Conservation (phyloP, 2,888 invertebrate species). For the Xanthorhoe designata region DNA sequence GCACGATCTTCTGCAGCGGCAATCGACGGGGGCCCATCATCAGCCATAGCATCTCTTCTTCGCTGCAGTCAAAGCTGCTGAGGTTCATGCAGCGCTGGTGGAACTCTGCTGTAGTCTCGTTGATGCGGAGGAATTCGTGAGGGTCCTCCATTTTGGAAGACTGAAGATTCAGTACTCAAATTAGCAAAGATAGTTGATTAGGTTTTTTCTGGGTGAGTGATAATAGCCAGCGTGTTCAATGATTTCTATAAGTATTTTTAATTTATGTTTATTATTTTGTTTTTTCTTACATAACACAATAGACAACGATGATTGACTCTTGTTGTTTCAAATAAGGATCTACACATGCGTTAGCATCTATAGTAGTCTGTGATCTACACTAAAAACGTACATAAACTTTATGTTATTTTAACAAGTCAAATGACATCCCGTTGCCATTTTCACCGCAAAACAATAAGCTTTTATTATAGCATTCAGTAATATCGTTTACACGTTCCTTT, state of each 20-base stretch:
- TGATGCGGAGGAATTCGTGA: slow-evolving; percentile 56
- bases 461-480: background rate
- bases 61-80: slow-evolving; percentile 83
- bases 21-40: slow-evolving; percentile 87
- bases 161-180: background rate
- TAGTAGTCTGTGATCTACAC: no score
- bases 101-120: slow-evolving; percentile 63
- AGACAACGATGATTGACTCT: no score
- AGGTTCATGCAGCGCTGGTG: slow-evolving; percentile 74
- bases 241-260: no score
- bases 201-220: no score
- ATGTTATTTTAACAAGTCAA: background rate
- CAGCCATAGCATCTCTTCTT: slow-evolving; percentile 85
- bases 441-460: background rate
- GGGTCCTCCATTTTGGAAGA: slow-evolving; percentile 58
- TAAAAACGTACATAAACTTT: background rate
- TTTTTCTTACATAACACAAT: no score
- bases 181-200: no score
- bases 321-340: no score
- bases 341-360: no score
- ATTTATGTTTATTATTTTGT: no score
- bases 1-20: slow-evolving; percentile 82
- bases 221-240: no score
- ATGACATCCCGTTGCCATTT: background rate
- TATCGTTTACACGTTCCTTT: background rate